Evolutionary conservation across 2,797 vertebrate species (phyloP).

Genomic region (Chloroceryle inda): DNA sequence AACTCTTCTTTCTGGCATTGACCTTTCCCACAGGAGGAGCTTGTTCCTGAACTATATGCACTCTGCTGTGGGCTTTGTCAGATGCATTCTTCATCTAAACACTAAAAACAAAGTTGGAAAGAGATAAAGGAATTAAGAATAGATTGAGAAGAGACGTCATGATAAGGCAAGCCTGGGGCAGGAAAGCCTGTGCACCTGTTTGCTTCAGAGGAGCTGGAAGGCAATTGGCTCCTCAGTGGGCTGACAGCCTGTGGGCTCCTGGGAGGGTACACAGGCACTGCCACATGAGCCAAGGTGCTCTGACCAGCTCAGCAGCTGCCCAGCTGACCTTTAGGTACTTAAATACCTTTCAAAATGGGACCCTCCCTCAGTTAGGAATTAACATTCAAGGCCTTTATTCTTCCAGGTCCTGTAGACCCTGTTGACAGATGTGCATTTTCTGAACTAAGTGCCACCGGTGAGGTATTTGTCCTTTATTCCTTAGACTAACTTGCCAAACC

Average conservation of each 20-base stretch:
- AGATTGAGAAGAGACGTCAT: not conserved
- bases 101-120: not conserved
- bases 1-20: not conserved
- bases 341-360: not conserved
- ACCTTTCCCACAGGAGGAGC: not conserved
- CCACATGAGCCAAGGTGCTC: not conserved
- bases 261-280: fast-evolving
- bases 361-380: not conserved
- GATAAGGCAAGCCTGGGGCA: not conserved
- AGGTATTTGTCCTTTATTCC: not conserved
- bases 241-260: not conserved
- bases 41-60: not conserved
- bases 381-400: not conserved
- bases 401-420: not conserved
- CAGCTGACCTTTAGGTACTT: not conserved
- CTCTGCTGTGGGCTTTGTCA: not conserved
- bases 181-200: not conserved
- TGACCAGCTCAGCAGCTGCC: not conserved
- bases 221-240: not conserved
- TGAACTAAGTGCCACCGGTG: not conserved
- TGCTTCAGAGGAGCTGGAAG: not conserved
- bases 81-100: not conserved
- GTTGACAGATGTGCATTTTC: not conserved
- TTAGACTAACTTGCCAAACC: not conserved
- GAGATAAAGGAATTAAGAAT: not conserved